phyloP scores from a whole-genome alignment of 2,888 invertebrate species.

The Thereva nobilitata region DNA sequence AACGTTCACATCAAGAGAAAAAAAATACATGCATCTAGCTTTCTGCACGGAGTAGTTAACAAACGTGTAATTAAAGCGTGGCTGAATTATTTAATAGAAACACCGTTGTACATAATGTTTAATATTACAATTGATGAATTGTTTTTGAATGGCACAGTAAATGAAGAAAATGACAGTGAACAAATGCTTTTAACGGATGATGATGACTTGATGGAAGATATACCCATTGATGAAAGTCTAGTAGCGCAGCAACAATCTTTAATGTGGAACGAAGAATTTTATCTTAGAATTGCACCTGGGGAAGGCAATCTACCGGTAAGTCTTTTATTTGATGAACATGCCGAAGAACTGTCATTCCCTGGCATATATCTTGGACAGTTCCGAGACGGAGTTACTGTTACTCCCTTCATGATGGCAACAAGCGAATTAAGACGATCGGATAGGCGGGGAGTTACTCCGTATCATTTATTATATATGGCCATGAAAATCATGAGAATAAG shows the following conservation, averaged over 20 bases:
- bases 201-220: slow-evolving; percentile 28
- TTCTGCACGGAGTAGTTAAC: slow-evolving; percentile 32
- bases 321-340: slow-evolving; percentile 49
- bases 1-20: slow-evolving; percentile 39
- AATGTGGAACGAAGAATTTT: slow-evolving; percentile 45
- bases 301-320: slow-evolving; percentile 34
- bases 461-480: slow-evolving; percentile 42
- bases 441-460: slow-evolving; percentile 42
- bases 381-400: slow-evolving; percentile 10
- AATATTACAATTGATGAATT: slow-evolving; percentile 28
- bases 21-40: slow-evolving; percentile 38
- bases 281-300: slow-evolving; percentile 28
- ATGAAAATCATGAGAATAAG: slow-evolving; percentile 46
- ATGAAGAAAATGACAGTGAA: neutral
- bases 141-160: slow-evolving; percentile 1
- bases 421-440: slow-evolving; percentile 54
- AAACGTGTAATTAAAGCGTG: slow-evolving; percentile 33
- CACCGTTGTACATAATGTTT: slow-evolving; percentile 25
- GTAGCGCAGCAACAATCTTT: slow-evolving; percentile 43
- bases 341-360: slow-evolving; percentile 54
- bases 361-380: slow-evolving; percentile 43
- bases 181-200: neutral
- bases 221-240: slow-evolving; percentile 44
- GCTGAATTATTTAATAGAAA: slow-evolving; percentile 31
- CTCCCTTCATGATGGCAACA: slow-evolving; percentile 51